These are phyloP conservation scores for Papilio demoleus DNA, from an alignment of 2,888 invertebrate species.

Conservation along the genomic window DNA sequence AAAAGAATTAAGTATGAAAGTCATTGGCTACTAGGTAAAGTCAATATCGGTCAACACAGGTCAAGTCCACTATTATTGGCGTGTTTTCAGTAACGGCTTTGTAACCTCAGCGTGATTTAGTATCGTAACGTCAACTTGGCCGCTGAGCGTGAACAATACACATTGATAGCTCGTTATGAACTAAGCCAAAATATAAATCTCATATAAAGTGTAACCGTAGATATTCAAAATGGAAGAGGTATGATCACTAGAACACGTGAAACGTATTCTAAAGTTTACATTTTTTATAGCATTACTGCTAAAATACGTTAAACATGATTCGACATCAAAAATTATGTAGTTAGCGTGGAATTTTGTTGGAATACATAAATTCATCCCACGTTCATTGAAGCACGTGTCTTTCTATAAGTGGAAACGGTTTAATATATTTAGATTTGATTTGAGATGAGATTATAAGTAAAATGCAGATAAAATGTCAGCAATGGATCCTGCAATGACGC, in stretches of 20 bases:
- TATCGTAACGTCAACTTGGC: conserved; percentile 34
- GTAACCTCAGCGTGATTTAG: conserved; percentile 14
- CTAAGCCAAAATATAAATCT: conserved; percentile 31
- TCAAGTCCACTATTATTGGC: conserved; percentile 36
- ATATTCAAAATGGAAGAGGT: background rate
- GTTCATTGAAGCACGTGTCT: background rate
- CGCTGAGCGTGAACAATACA: conserved; percentile 28
- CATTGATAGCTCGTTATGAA: conserved; percentile 12
- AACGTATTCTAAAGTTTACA: background rate
- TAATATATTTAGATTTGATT: conserved; percentile 16
- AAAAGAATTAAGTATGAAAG: too few relatives aligned
- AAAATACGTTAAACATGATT: conserved; percentile 3
- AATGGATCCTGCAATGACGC: background rate
- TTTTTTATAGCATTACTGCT: too few relatives aligned
- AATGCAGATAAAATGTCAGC: conserved; percentile 9
- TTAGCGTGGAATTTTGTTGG: background rate
- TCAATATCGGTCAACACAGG: conserved; percentile 25
- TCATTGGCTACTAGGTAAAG: background rate
- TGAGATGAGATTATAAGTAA: background rate
- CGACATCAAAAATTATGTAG: background rate
- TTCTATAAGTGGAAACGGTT: background rate
- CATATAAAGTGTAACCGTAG: background rate
- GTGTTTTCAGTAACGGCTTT: conserved; percentile 21
- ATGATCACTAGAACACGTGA: too few relatives aligned
- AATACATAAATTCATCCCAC: conserved; percentile 21